These are phyloP conservation scores for Parascotia fuliginaria DNA, from an alignment of 2,888 invertebrate genomes.

Conservation along the genomic window DNA sequence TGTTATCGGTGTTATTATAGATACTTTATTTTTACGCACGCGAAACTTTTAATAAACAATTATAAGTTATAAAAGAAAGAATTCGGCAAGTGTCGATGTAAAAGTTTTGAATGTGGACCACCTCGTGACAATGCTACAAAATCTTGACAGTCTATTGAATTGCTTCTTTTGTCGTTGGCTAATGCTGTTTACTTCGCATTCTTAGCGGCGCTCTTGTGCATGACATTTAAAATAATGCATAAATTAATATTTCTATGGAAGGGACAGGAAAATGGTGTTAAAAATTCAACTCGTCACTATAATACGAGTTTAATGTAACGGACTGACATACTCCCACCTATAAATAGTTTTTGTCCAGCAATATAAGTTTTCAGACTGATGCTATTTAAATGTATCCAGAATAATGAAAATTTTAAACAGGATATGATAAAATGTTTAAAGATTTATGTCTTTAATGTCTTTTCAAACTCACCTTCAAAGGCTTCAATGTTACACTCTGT, in stretches of 20 bases:
- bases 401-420: too few species aligned
- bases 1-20: too few species aligned
- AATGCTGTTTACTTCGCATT: not conserved
- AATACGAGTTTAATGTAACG: too few species aligned
- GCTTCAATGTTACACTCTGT: not conserved
- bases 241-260: not conserved
- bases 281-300: too few species aligned
- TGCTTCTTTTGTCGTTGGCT: not conserved
- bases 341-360: too few species aligned
- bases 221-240: not conserved
- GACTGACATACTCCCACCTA: too few species aligned
- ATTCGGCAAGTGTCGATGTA: conserved; percentile 4
- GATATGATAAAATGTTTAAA: too few species aligned
- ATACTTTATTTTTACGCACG: conserved; percentile 7
- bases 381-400: too few species aligned
- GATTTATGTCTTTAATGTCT: too few species aligned
- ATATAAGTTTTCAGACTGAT: too few species aligned
- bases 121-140: conserved; percentile 6
- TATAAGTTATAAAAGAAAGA: conserved; percentile 21
- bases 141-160: not conserved
- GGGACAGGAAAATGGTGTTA: too few species aligned
- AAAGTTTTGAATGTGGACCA: conserved; percentile 23
- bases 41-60: conserved; percentile 35
- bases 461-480: conserved; percentile 5
- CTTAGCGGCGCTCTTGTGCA: not conserved